These are phyloP conservation scores for Drosophila sechellia DNA, from an alignment of 1,140 invertebrate genomes.

Conservation along the genomic window DNA sequence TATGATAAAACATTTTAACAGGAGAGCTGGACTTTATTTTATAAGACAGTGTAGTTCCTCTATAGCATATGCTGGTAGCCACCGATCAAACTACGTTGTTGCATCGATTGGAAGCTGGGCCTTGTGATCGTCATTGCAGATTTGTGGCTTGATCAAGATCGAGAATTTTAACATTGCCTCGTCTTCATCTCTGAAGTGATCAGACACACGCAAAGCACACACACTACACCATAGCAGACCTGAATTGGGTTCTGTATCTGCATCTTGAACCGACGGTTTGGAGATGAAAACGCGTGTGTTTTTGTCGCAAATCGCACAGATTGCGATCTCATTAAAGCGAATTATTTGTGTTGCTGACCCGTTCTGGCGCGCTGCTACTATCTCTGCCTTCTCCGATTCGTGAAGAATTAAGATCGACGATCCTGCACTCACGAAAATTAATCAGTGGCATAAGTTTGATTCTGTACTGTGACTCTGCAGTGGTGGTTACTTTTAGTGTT, in stretches of 20 bases:
- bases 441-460: constrained; percentile 70
- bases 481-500: constrained; percentile 38
- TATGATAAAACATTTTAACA: too few relatives aligned
- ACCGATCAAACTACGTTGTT: constrained; percentile 20
- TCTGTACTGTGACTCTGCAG: constrained; percentile 23
- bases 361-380: constrained; percentile 70
- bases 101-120: constrained; percentile 35
- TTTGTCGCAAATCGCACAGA: constrained; percentile 78
- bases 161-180: constrained; percentile 56
- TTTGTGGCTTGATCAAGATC: constrained; percentile 62
- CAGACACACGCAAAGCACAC: constrained; percentile 52
- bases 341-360: constrained; percentile 82
- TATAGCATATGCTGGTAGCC: constrained; percentile 22
- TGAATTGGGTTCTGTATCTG: constrained; percentile 8
- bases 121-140: constrained; percentile 69
- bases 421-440: constrained; percentile 69
- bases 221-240: constrained; percentile 14
- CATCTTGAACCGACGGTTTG: constrained; percentile 15
- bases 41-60: background rate
- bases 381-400: constrained; percentile 47
- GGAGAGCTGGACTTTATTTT: too few relatives aligned
- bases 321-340: constrained; percentile 83
- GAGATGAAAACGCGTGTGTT: constrained; percentile 67
- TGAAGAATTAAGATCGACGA: constrained; percentile 24
- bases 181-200: constrained; percentile 67